These are phyloP conservation scores for Phoebastria nigripes DNA, from an alignment of 2,797 vertebrate genomes.

Conservation along the genomic window DNA sequence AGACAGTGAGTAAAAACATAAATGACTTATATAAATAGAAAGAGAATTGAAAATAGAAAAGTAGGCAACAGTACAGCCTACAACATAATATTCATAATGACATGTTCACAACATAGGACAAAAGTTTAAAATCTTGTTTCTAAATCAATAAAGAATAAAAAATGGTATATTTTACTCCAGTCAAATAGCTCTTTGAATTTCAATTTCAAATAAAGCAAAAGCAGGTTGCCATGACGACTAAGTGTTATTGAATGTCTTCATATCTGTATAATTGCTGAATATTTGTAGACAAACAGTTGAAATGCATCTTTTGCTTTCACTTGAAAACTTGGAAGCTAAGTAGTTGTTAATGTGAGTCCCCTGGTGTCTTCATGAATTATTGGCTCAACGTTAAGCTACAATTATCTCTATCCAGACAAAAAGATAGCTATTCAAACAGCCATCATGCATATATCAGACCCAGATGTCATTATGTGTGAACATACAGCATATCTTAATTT, in stretches of 20 bases:
- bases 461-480: background rate
- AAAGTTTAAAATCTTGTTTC: constrained; percentile 22
- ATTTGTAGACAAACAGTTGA: constrained; percentile 51
- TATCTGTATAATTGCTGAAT: constrained; percentile 24
- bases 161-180: background rate
- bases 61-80: background rate
- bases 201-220: constrained; percentile 8
- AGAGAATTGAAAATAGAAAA: background rate
- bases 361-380: constrained; percentile 6
- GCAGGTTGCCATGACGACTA: constrained; percentile 33
- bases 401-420: background rate
- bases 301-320: background rate
- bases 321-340: constrained; percentile 4
- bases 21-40: background rate
- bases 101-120: background rate
- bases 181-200: constrained; percentile 39
- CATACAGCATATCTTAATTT: background rate
- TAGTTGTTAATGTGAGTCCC: constrained; percentile 22
- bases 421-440: background rate
- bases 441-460: background rate
- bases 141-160: constrained; percentile 39
- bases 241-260: background rate
- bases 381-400: background rate
- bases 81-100: background rate
- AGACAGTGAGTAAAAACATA: background rate